Conservation (phyloP, 2,113 vertebrate genomes). For the Myrmecophaga tridactyla region DNA sequence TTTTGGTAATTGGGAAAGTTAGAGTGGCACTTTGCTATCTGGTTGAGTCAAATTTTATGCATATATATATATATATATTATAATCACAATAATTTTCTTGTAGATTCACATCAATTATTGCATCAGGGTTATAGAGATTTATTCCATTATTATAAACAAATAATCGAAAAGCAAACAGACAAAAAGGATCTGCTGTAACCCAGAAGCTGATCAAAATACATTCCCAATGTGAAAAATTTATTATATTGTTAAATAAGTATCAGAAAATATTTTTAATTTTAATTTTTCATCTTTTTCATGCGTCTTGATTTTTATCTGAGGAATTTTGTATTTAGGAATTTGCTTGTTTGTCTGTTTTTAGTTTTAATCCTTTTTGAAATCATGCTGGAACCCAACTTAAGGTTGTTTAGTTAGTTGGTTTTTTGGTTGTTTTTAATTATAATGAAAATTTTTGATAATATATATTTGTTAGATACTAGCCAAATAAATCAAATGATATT, state of each 20-base stretch:
- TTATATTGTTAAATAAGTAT: neutral
- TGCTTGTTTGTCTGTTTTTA: neutral
- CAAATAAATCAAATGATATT: neutral
- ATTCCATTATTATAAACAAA: neutral
- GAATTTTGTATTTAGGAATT: neutral
- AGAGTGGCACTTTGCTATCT: neutral
- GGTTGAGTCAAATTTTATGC: neutral
- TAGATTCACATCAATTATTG: neutral
- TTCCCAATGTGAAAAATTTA: neutral
- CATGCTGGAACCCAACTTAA: neutral
- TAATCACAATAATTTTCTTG: neutral
- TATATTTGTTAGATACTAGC: neutral
- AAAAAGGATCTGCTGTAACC: neutral
- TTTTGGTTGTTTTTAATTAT: neutral
- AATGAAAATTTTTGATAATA: neutral
- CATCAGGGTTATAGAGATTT: neutral
- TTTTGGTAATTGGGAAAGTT: neutral
- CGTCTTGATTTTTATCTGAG: neutral
- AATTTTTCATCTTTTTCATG: neutral
- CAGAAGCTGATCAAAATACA: neutral
- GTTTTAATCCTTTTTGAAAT: neutral
- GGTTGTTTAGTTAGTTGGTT: neutral
- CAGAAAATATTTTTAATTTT: neutral
- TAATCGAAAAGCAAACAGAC: neutral
- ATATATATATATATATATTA: too few relatives aligned